Base-by-base conservation (phyloP, 2,888 invertebrate species). In the Caenorhabditis sp. region DNA sequence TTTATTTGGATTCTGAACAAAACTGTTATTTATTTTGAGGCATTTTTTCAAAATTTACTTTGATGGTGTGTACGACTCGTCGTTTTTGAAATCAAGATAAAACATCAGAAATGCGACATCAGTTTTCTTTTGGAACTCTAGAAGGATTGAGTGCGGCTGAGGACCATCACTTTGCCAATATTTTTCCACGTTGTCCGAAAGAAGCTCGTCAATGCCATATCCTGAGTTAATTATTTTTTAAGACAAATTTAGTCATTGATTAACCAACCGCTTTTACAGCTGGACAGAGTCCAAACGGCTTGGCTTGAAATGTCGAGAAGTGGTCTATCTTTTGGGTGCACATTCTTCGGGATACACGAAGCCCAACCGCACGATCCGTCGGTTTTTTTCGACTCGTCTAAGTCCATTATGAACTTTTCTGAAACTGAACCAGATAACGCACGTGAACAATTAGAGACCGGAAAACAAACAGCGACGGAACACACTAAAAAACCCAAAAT, bases 81-180 rank as follows among this genome's bases (percentile, higher is more conserved):
- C 99, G 39, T 96, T 91, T 90, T 98, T 99, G 90, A 94, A 99
- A 90, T 99, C 98, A 0, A 96, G 95, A 89, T 96, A 99, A 78
- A 99, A 94, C 89, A 95, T 96, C 81, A 99, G 94, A 90, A 96
- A 95, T 53, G 94, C 93, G 9, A 99, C 94, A 20, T 80, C 82
- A 26, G 78, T 79, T 45, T 80, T 80, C 32, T 62, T 63, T 13
- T 73, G 85, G 63, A 88, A 89, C 45, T 87, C 86, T 80, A 99
- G 95, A 89, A 97, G 98, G 0, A 99, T 95, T 79, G 97, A 91
- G 90, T 99, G 99, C 2, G 99, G 99, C 78, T 99, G 92, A 84
- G 97, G 97, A 0, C 99, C 99, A 90, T 99, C 99, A 0, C 97
- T 98, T 90, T 99, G 99, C 99, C 99, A 99, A 90, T 97, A 99